Evolutionary conservation across 92 coral and sea anemone genomes (phyloP).

Genomic region (Umimayanthus kanabou): DNA sequence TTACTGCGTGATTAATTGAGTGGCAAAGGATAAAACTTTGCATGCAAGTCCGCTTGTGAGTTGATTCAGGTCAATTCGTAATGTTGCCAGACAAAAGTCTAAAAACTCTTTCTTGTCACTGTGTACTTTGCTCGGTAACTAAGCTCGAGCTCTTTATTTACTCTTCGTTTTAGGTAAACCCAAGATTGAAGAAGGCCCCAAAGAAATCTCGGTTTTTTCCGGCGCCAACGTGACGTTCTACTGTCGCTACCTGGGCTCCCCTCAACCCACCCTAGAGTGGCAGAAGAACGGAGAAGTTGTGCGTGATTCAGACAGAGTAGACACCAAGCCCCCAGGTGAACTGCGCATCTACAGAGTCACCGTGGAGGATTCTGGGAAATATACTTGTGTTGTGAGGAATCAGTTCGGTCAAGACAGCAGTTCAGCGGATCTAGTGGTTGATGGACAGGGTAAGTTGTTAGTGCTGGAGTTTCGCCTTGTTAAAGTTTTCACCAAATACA

Average conservation of each 20-base stretch:
- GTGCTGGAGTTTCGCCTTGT: neutral
- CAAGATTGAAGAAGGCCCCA: conserved; percentile 56
- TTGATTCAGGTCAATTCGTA: no score
- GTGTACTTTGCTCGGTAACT: no score
- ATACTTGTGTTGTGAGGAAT: conserved; percentile 71
- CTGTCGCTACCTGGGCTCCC: conserved; percentile 68
- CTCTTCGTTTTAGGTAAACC: conserved; percentile 53
- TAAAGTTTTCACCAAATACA: neutral
- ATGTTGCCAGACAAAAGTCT: no score
- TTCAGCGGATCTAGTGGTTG: conserved; percentile 69
- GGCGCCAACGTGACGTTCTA: conserved; percentile 68
- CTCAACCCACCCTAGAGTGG: conserved; percentile 59
- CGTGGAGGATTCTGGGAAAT: conserved; percentile 58
- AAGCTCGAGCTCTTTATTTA: neutral
- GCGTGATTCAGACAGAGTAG: conserved; percentile 4
- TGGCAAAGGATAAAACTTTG: no score
- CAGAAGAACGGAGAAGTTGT: conserved; percentile 46
- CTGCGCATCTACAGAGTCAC: conserved; percentile 46
- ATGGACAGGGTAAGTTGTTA: conserved; percentile 62
- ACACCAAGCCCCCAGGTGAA: neutral
- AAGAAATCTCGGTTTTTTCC: conserved; percentile 59
- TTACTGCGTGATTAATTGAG: no score
- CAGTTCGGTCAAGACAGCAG: conserved; percentile 45
- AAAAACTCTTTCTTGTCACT: no score
- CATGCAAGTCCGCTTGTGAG: no score